Base-by-base conservation (phyloP, 2,888 invertebrate genomes). In the Tetragonula carbonaria region DNA sequence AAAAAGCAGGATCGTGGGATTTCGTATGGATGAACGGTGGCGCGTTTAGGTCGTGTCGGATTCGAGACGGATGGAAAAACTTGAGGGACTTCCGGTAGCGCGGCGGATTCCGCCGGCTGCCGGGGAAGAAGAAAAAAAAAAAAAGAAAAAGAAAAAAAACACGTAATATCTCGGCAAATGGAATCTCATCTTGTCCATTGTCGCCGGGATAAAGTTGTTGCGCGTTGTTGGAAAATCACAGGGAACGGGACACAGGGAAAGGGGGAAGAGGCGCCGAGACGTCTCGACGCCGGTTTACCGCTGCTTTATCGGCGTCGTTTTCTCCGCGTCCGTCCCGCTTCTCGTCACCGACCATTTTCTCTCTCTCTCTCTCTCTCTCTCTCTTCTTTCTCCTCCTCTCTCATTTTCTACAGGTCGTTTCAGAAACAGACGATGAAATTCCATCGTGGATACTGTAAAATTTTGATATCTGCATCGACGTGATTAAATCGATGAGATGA, bases 271-370 rank as follows among this genome's bases (percentile, higher is more conserved):
- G 92, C 91, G 93, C 89, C 93, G 91, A 88, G 93, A 93, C 93
- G 93, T 92, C 93, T 88, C 86, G 93, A 91, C 92, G 92, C 92
- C 92, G 85, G 91, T 92, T 84, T 86, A 85, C 81, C 92, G 91
- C 90, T 92, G 86, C 90, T 92, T 83, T 82, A 87, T 80, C 90
- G 92, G 90, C 91, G 91, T 89, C 89, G 86, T 91, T 88, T 89
- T 90, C 84, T 78, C 45, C 87, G 81, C 91, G 90, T 90, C 88
- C 86, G 90, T 89, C 80, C 45, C 65, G 62, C 23, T 55, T 28
- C 70, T 73, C 84, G 71, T 65, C 71, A 45, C 33, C 71, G 21
- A 28, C 62, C 68, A 23, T 50, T 68, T 76, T 72, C 59, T 50
- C 62, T 50, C 71, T 28, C 28, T 62, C 74, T 18, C 8, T 11